These are phyloP conservation scores for Acipenser ruthenus DNA, from an alignment of 2,797 vertebrate genomes.

Conservation along the genomic window DNA sequence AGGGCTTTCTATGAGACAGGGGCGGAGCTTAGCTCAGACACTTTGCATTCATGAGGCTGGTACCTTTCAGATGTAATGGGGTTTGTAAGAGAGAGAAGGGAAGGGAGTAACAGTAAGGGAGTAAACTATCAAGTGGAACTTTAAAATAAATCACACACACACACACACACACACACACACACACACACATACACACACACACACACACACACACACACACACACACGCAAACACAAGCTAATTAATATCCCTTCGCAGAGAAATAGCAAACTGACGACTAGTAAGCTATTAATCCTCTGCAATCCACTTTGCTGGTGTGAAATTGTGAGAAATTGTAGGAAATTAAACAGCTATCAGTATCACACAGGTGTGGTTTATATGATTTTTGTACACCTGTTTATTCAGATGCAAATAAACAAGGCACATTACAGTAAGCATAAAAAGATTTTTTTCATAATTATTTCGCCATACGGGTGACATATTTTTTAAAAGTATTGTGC, in stretches of 20 bases:
- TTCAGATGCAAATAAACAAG: too few relatives aligned
- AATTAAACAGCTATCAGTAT: too few relatives aligned
- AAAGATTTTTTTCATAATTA: too few relatives aligned
- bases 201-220: background rate
- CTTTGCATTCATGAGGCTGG: constrained; percentile 25
- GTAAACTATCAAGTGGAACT: constrained; percentile 14
- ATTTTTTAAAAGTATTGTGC: background rate
- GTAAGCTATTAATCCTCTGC: too few relatives aligned
- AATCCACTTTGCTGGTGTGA: too few relatives aligned
- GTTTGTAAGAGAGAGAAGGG: constrained; percentile 17
- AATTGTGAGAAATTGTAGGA: too few relatives aligned
- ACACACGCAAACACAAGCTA: background rate
- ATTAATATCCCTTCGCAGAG: background rate
- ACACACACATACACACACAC: background rate
- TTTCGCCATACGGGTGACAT: too few relatives aligned
- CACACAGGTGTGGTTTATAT: too few relatives aligned
- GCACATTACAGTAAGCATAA: too few relatives aligned
- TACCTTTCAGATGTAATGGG: constrained; percentile 30
- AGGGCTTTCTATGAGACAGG: constrained; percentile 28
- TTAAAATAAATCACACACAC: background rate
- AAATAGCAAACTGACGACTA: too few relatives aligned
- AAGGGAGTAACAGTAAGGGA: constrained; percentile 9
- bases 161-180: background rate
- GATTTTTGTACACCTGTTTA: too few relatives aligned
- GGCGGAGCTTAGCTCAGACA: constrained; percentile 29